A percentile compares a stretch with the other conserved stretches of the same genome.
Conservation (phyloP, 2,797 vertebrate species). For the Enteromius anoplus region DNA sequence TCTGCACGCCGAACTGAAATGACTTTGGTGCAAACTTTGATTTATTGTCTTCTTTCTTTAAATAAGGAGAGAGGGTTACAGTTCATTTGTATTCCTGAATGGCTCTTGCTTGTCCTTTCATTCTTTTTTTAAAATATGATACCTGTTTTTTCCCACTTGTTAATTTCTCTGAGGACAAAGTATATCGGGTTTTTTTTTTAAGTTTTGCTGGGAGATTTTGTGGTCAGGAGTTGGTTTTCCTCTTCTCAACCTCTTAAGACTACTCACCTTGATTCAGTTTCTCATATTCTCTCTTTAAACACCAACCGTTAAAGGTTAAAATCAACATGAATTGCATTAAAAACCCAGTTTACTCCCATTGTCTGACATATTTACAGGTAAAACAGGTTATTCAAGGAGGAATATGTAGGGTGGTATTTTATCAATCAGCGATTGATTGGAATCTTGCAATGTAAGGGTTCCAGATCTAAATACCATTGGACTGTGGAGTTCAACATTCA, state of each 20-base stretch:
- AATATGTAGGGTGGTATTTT: neutral
- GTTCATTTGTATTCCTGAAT: conserved; percentile 21
- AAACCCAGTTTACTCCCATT: neutral
- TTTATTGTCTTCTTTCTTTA: neutral
- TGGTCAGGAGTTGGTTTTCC: conserved; percentile 60
- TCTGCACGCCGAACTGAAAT: conserved; percentile 24
- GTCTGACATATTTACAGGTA: neutral
- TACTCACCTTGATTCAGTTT: neutral
- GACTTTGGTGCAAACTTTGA: conserved; percentile 5
- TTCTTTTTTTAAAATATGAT: conserved; percentile 3
- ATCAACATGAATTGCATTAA: neutral
- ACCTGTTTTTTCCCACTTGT: conserved; percentile 12
- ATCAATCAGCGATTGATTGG: neutral
- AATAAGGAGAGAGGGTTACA: conserved; percentile 26
- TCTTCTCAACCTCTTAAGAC: conserved; percentile 23
- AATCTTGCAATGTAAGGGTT: neutral
- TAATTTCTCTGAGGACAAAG: conserved; percentile 2
- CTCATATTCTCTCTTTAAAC: conserved; percentile 1
- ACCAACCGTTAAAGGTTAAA: neutral
- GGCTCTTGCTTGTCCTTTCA: conserved; percentile 31
- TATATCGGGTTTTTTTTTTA: conserved; percentile 48
- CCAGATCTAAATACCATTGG: neutral
- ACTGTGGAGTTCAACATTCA: neutral
- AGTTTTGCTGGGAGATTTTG: conserved; percentile 16
- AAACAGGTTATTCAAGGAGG: neutral